Conservation (phyloP, 2,888 invertebrate genomes). For the Rhaphigaster nebulosa region DNA sequence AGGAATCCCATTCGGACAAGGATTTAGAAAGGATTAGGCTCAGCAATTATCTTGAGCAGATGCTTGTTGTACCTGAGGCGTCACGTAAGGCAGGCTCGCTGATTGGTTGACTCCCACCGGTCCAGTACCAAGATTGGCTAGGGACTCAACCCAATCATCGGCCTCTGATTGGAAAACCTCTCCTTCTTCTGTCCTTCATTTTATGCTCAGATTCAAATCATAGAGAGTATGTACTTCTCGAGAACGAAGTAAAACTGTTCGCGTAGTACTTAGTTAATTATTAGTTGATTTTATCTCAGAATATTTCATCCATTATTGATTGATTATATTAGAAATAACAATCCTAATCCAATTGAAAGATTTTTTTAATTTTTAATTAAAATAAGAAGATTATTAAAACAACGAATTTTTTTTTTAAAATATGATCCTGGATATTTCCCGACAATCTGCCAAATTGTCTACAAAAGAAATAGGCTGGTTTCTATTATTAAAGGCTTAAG, state of each 20-base stretch:
- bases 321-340: no score
- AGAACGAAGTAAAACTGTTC: background rate
- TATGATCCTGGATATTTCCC: no score
- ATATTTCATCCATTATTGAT: no score
- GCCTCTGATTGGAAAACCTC: slow-evolving; percentile 50
- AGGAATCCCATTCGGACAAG: background rate
- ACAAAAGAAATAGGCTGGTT: no score
- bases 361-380: no score
- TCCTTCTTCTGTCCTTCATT: slow-evolving; percentile 29
- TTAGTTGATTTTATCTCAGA: background rate
- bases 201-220: slow-evolving; percentile 39
- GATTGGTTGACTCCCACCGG: slow-evolving; percentile 50
- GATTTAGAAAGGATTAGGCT: background rate
- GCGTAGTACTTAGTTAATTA: background rate
- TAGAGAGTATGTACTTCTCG: background rate
- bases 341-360: no score
- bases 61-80: slow-evolving; percentile 26
- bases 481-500: no score
- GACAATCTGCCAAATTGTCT: no score
- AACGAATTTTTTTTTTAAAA: no score
- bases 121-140: slow-evolving; percentile 43
- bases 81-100: slow-evolving; percentile 39
- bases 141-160: slow-evolving; percentile 45
- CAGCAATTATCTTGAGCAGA: slow-evolving; percentile 1
- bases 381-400: no score